Conservation (phyloP, 2,797 vertebrate genomes). For the Pyrocephalus nanus region DNA sequence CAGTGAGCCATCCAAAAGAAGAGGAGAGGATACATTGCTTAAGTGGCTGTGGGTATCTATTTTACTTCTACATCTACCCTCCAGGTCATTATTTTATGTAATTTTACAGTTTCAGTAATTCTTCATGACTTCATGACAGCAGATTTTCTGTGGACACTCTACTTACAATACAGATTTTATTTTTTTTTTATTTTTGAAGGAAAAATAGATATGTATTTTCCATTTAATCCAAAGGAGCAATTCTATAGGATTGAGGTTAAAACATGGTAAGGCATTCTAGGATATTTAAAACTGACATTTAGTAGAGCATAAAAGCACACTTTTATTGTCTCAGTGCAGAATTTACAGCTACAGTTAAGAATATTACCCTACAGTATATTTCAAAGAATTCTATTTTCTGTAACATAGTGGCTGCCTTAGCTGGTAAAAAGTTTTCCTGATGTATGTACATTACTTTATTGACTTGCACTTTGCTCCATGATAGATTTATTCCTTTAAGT, state of each 20-base stretch:
- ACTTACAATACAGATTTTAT: background rate
- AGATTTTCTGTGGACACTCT: background rate
- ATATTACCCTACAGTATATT: constrained; percentile 3
- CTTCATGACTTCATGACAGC: background rate
- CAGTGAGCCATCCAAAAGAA: background rate
- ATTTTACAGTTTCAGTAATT: background rate
- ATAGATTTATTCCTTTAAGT: constrained; percentile 63
- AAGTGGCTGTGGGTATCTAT: background rate
- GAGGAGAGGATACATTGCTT: background rate
- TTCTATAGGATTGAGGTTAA: background rate
- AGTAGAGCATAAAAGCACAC: background rate
- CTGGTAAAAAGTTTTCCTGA: constrained; percentile 38
- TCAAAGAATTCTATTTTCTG: constrained; percentile 42
- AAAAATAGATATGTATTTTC: background rate
- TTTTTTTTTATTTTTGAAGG: background rate
- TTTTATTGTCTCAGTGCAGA: background rate
- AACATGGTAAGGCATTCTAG: background rate
- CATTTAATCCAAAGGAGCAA: background rate
- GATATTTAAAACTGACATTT: background rate
- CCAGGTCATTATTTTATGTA: background rate
- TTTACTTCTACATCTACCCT: background rate
- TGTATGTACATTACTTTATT: constrained; percentile 53
- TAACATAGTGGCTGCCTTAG: background rate
- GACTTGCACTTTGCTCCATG: constrained; percentile 57
- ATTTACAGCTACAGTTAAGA: constrained; percentile 45